Evolutionary conservation across 2,113 vertebrate species (phyloP).

Genomic region (Oophaga pumilio): DNA sequence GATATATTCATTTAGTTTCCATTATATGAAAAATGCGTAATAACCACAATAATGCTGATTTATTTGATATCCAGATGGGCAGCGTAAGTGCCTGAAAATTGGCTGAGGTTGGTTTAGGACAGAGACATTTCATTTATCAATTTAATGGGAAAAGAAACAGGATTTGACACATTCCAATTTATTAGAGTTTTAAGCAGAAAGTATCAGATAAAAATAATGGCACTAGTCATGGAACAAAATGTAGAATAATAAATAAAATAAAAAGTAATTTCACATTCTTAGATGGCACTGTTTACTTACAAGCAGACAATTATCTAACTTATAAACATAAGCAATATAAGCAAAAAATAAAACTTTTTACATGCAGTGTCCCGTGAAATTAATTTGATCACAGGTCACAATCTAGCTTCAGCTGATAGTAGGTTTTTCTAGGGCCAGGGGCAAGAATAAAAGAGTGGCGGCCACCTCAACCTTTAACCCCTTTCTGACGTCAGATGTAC

Average conservation of each 20-base stretch:
- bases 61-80: constrained; percentile 30
- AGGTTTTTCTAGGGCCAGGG: too few species aligned
- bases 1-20: constrained; percentile 45
- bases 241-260: background rate
- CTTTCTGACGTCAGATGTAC: too few species aligned
- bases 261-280: too few species aligned
- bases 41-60: constrained; percentile 51
- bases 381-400: too few species aligned
- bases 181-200: background rate
- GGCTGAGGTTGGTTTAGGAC: constrained; percentile 45
- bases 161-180: constrained; percentile 30
- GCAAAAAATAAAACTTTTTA: too few species aligned
- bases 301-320: too few species aligned
- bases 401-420: too few species aligned
- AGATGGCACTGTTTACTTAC: too few species aligned
- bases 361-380: too few species aligned
- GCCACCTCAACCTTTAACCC: too few species aligned
- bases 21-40: constrained; percentile 37
- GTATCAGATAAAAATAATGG: background rate
- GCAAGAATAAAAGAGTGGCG: too few species aligned
- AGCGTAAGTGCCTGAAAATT: constrained; percentile 26
- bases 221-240: background rate
- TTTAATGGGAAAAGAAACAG: constrained; percentile 36
- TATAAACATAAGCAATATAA: too few species aligned
- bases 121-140: constrained; percentile 34